Evolutionary conservation across 1,140 invertebrate genomes (phyloP).

Genomic region (Drosophila carrolli): DNA sequence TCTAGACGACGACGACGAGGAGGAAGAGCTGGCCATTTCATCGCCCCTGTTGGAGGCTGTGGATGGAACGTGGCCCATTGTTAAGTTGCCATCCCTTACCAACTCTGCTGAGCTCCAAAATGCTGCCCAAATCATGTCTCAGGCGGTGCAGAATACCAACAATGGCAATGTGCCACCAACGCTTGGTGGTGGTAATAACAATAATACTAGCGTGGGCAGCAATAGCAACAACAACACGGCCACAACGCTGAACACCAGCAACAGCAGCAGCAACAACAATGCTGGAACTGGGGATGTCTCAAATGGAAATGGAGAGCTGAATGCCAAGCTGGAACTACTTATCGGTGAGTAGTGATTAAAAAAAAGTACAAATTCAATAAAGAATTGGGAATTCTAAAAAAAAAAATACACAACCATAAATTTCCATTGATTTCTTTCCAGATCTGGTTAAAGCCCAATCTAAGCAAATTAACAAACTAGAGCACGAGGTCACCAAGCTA

Average conservation of each 20-base stretch:
- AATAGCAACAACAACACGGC: constrained; percentile 53
- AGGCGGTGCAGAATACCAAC: constrained; percentile 74
- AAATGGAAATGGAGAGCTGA: constrained; percentile 42
- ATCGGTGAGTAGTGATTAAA: constrained; percentile 47
- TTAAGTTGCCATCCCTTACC: constrained; percentile 40
- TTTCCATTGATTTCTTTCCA: constrained; percentile 18
- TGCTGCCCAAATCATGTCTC: constrained; percentile 79
- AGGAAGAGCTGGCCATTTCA: constrained; percentile 47
- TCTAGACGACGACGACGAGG: constrained; percentile 58
- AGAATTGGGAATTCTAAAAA: not conserved
- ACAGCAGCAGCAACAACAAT: constrained; percentile 47
- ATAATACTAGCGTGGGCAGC: constrained; percentile 25
- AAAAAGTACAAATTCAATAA: too few species aligned
- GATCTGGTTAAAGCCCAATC: constrained; percentile 72
- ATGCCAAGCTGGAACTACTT: constrained; percentile 71
- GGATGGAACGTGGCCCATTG: constrained; percentile 57
- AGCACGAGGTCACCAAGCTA: constrained; percentile 65
- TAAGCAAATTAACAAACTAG: constrained; percentile 68
- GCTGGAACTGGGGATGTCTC: constrained; percentile 14
- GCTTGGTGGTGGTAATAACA: constrained; percentile 41
- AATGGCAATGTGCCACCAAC: constrained; percentile 71
- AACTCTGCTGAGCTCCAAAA: constrained; percentile 78
- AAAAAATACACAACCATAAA: too few species aligned
- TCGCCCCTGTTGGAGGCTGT: constrained; percentile 45
- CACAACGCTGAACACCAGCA: constrained; percentile 51